phyloP scores from a whole-genome alignment of 2,113 vertebrate species.

The Cnemophilus loriae region DNA sequence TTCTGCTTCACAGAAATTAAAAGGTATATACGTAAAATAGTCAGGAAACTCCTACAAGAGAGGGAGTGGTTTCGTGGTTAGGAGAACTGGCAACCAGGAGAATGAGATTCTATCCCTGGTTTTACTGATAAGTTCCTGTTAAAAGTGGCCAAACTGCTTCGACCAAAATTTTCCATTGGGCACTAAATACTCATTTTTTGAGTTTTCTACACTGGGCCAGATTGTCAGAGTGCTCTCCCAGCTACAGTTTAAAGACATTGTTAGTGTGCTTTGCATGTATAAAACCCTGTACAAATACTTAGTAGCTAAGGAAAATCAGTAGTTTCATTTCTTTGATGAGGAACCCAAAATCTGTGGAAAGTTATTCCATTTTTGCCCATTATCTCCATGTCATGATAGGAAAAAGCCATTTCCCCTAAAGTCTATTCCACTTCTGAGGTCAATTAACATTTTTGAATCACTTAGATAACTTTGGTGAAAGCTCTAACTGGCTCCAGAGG shows the following conservation, averaged over 20 bases:
- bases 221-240: neutral
- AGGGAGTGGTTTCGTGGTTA: neutral
- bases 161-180: neutral
- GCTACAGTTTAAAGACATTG: neutral
- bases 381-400: neutral
- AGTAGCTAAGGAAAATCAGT: conserved; percentile 4
- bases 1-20: neutral
- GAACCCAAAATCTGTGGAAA: neutral
- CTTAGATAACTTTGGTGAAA: neutral
- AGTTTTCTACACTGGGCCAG: neutral
- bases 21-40: neutral
- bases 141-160: neutral
- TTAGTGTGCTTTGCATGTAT: neutral
- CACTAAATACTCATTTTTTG: neutral
- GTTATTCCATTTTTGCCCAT: neutral
- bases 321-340: neutral
- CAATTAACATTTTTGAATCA: neutral
- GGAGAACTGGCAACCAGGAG: neutral
- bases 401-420: neutral
- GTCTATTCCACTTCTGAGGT: neutral
- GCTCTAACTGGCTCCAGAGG: neutral
- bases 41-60: neutral
- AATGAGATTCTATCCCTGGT: neutral
- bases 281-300: neutral
- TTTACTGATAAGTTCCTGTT: neutral